A percentile compares a stretch with the other conserved stretches of the same genome.
phyloP scores from a whole-genome alignment of 2,113 vertebrate species.

The Otis tarda region DNA sequence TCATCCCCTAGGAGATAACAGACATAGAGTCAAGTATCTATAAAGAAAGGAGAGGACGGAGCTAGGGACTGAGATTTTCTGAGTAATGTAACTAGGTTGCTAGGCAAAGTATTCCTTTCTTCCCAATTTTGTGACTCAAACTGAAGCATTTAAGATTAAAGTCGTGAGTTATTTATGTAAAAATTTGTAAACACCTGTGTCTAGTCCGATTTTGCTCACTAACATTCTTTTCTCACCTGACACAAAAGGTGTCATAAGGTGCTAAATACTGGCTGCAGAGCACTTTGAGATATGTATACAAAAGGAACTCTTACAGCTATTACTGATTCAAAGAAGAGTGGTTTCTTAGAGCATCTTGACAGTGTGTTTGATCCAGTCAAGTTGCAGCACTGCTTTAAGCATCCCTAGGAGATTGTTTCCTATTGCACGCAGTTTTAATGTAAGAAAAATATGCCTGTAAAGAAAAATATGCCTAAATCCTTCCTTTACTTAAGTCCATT shows the following conservation, averaged over 20 bases:
- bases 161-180: background rate
- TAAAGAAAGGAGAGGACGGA: background rate
- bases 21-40: background rate
- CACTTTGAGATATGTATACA: background rate
- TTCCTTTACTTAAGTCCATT: background rate
- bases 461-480: background rate
- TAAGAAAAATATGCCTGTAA: background rate
- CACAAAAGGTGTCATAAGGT: background rate
- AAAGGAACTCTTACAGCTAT: background rate
- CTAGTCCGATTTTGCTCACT: background rate
- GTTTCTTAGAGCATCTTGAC: background rate
- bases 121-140: background rate
- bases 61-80: background rate
- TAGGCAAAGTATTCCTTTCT: background rate
- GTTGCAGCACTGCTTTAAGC: background rate
- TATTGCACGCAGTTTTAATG: background rate
- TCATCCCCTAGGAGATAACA: background rate
- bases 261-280: background rate
- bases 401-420: background rate
- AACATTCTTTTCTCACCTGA: background rate
- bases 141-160: background rate
- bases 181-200: background rate
- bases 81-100: background rate
- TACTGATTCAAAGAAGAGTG: background rate
- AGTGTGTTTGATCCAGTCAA: background rate